Evolutionary conservation across 2,113 vertebrate genomes (phyloP).

Genomic region (Prietella phreatophila): DNA sequence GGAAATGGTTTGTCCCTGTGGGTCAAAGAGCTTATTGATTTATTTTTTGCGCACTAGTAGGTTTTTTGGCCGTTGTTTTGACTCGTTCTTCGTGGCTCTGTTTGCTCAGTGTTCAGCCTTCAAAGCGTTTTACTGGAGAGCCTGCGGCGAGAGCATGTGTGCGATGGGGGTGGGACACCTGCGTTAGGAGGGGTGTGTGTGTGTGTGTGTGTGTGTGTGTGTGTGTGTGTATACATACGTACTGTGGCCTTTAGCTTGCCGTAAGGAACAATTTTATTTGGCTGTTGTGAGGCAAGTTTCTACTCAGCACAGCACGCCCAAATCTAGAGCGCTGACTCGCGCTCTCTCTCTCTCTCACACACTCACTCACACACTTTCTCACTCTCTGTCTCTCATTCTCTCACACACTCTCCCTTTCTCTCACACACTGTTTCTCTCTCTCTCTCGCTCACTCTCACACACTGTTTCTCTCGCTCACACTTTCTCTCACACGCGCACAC

Average conservation of each 20-base stretch:
- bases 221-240: conserved; percentile 36
- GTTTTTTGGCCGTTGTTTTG: conserved; percentile 22
- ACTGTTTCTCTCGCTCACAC: not conserved
- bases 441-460: too few relatives aligned
- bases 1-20: conserved; percentile 28
- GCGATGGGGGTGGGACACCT: not conserved
- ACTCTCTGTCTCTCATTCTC: too few relatives aligned
- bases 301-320: conserved; percentile 61
- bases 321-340: not conserved
- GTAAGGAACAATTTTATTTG: conserved; percentile 45
- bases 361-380: too few relatives aligned
- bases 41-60: not conserved
- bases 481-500: not conserved
- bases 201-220: not conserved
- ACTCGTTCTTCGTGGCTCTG: not conserved
- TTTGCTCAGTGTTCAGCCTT: conserved; percentile 30
- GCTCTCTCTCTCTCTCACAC: too few relatives aligned
- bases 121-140: conserved; percentile 9
- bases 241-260: conserved; percentile 24
- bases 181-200: not conserved
- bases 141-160: not conserved
- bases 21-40: not conserved
- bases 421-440: too few relatives aligned
- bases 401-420: too few relatives aligned
- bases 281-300: conserved; percentile 68